These are phyloP conservation scores for Lepetodrilus schrolli DNA, from an alignment of 2,888 invertebrate species.

Conservation along the genomic window DNA sequence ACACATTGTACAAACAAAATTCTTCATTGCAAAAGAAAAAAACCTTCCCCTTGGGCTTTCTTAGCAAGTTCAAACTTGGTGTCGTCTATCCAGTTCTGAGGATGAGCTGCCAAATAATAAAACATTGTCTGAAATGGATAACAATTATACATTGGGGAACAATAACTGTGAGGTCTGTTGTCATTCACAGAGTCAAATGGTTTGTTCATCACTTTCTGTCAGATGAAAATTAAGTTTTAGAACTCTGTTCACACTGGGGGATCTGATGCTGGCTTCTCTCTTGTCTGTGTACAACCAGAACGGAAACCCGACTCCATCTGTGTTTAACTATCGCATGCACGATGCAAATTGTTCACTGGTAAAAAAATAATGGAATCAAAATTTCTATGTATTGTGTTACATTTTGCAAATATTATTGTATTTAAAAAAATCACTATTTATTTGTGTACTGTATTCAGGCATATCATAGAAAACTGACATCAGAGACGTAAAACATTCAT, in stretches of 20 bases:
- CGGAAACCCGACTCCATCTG: too few relatives aligned
- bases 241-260: conserved; percentile 20
- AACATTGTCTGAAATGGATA: conserved; percentile 6
- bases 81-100: conserved; percentile 2
- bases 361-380: too few relatives aligned
- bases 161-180: conserved; percentile 8
- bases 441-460: too few relatives aligned
- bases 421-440: too few relatives aligned
- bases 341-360: too few relatives aligned
- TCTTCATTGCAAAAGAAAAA: too few relatives aligned
- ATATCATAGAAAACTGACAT: too few relatives aligned
- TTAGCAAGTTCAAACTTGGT: background rate
- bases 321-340: too few relatives aligned
- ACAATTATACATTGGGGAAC: conserved; percentile 20
- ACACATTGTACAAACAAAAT: too few relatives aligned
- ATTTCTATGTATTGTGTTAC: too few relatives aligned
- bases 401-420: too few relatives aligned
- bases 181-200: conserved; percentile 2
- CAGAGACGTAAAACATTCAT: too few relatives aligned
- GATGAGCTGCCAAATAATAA: conserved; percentile 13
- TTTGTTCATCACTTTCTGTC: conserved; percentile 19
- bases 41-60: conserved; percentile 2
- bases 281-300: conserved; percentile 5
- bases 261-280: background rate
- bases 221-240: conserved; percentile 20